Evolutionary conservation across 2,113 vertebrate species (phyloP), one percentile per base, ranked within the genome.

Genomic region (Camelus dromedarius): DNA sequence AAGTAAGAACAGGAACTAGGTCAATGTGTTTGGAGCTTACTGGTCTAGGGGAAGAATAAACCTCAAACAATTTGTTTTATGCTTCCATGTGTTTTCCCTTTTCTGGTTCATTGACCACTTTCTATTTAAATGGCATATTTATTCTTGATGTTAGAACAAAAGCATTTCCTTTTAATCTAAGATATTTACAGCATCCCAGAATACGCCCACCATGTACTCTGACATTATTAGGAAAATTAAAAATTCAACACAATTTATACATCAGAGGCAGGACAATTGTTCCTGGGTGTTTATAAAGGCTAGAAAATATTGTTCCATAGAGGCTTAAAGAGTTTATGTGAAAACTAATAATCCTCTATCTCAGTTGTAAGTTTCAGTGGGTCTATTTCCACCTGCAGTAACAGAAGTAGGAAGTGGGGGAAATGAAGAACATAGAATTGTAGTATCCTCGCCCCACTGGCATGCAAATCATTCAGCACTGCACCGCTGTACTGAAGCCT

Each of bases 391-490:
- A 22, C 32, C 48, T 62, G 24, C 19, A 54, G 35, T 46, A 60
- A 79, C 20, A 56, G 62, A 84, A 42, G 54, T 42, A 28, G 16
- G 26, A 42, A 22, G 10, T 12, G 8, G 19, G 12, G 12, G 32
- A 56, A 58, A 52, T 35, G 26, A 48, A 88, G 52, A 85, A 73
- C 6, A 50, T 6, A 66, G 91, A 62, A 32, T 28, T 73, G 4
- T 5, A 28, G 22, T 8, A 5, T 30, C 28, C 24, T 89, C 1
- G 0, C 3, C 32, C 26, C 32, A n/a, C 79, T 64, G 46, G 42
- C 48, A 26, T 69, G 89, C n/a, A 94, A 73, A 88, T 75, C 58
- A 79, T 84, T 93, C 91, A 92, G 60, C 93, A 38, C n/a, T 13
- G 19, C 6, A 60, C 67, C 3, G 2, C 54, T 20, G 1, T 22